These are phyloP conservation scores for Diplodus puntazzo DNA, from an alignment of 2,797 vertebrate genomes.

Conservation along the genomic window DNA sequence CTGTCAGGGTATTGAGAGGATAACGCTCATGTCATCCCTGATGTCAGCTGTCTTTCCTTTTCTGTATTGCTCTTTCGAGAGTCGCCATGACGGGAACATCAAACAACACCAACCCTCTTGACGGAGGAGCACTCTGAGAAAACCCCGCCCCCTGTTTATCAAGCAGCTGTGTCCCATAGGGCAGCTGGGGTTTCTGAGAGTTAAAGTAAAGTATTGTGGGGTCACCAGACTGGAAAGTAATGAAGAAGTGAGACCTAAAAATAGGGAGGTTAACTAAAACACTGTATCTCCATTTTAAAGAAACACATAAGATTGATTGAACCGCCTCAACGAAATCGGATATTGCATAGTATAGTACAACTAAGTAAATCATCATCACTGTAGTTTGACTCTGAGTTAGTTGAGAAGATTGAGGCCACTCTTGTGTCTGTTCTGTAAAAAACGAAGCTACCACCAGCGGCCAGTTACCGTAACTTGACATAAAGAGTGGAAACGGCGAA, in stretches of 20 bases:
- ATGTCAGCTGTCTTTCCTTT: constrained; percentile 32
- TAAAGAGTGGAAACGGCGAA: background rate
- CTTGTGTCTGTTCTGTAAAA: background rate
- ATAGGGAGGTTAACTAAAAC: background rate
- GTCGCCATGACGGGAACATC: constrained; percentile 34
- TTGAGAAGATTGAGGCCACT: background rate
- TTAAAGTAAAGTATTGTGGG: background rate
- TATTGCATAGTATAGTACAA: background rate
- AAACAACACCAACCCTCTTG: constrained; percentile 26
- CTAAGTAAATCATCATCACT: background rate
- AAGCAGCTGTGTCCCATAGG: constrained; percentile 61
- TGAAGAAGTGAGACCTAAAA: constrained; percentile 19
- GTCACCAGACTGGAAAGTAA: constrained; percentile 53
- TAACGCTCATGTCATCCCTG: constrained; percentile 16
- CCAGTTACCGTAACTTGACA: background rate
- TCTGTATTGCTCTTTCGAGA: constrained; percentile 38
- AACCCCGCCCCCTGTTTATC: constrained; percentile 37
- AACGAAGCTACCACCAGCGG: background rate
- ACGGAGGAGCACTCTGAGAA: constrained; percentile 52
- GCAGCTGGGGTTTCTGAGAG: constrained; percentile 37
- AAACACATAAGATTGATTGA: background rate
- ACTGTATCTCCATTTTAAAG: background rate
- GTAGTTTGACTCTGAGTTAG: background rate
- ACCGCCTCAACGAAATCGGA: background rate
- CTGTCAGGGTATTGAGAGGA: constrained; percentile 42